A percentile compares a stretch with the other conserved stretches of the same genome.
Conservation (phyloP, 2,888 invertebrate species). For the Drepanosiphum platanoidis region DNA sequence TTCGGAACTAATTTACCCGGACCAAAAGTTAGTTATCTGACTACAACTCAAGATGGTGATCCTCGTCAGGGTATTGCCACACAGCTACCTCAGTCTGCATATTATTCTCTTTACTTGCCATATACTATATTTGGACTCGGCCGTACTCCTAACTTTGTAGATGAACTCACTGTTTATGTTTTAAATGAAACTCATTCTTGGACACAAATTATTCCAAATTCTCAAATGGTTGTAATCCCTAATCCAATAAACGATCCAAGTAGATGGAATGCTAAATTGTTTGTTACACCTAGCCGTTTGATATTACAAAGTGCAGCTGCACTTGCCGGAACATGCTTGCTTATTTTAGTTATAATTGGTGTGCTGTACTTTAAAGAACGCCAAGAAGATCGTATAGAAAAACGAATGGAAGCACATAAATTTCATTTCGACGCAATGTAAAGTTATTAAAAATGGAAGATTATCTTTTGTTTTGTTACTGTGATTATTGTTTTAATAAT, state of each 20-base stretch:
- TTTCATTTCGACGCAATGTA: conserved; percentile 91
- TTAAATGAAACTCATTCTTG: conserved; percentile 74
- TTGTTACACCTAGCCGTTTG: conserved; percentile 93
- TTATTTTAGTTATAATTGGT: conserved; percentile 85
- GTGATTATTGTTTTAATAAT: conserved; percentile 43
- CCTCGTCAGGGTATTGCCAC: conserved; percentile 83
- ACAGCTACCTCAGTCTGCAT: conserved; percentile 91
- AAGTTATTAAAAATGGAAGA: conserved; percentile 61
- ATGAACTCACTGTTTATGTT: conserved; percentile 81
- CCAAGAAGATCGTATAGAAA: conserved; percentile 82
- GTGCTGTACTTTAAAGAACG: conserved; percentile 91
- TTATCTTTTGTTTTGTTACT: conserved; percentile 45
- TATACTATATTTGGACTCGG: conserved; percentile 98
- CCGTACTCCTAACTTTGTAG: conserved; percentile 96
- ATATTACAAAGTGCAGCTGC: conserved; percentile 92
- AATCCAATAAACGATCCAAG: conserved; percentile 79
- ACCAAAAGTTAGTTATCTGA: conserved; percentile 85
- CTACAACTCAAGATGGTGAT: conserved; percentile 88
- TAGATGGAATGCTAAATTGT: conserved; percentile 89
- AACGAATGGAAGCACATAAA: conserved; percentile 81
- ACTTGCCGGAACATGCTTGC: conserved; percentile 83
- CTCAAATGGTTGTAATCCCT: conserved; percentile 96
- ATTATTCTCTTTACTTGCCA: conserved; percentile 92
- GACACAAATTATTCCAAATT: conserved; percentile 96
- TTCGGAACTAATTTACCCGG: conserved; percentile 93